Evolutionary conservation across 1,140 invertebrate genomes (phyloP).

Genomic region (Drosophila santomea): DNA sequence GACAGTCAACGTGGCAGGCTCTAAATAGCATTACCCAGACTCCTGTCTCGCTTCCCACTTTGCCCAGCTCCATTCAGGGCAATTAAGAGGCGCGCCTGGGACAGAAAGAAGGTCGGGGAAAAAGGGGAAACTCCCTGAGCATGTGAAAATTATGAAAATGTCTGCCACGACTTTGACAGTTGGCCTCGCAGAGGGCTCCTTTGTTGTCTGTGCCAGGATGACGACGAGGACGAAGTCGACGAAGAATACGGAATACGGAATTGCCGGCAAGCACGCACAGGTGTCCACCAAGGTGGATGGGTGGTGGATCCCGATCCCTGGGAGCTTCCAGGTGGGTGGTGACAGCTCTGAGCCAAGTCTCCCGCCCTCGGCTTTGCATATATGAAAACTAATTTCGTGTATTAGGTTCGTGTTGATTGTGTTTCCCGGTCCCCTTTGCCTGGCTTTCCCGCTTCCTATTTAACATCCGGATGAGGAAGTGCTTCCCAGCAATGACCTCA

Average conservation of each 20-base stretch:
- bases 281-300: slow-evolving; percentile 10
- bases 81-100: slow-evolving; percentile 64
- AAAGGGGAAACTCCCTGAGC: slow-evolving; percentile 25
- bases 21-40: slow-evolving; percentile 48
- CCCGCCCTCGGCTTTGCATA: slow-evolving; percentile 43
- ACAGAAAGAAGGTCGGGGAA: neutral
- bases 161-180: slow-evolving; percentile 64
- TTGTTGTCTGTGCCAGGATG: slow-evolving; percentile 66
- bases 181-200: slow-evolving; percentile 53
- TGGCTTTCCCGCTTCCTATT: neutral
- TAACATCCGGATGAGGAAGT: slow-evolving; percentile 33
- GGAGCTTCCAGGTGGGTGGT: slow-evolving; percentile 16
- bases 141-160: slow-evolving; percentile 82
- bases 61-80: slow-evolving; percentile 28
- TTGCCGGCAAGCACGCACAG: slow-evolving; percentile 67
- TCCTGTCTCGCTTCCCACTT: slow-evolving; percentile 5
- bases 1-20: slow-evolving; percentile 46
- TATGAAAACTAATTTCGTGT: slow-evolving; percentile 62
- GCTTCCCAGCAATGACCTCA: slow-evolving; percentile 64
- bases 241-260: slow-evolving; percentile 21
- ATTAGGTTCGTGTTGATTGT: slow-evolving; percentile 58
- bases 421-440: slow-evolving; percentile 6
- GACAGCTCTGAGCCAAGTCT: slow-evolving; percentile 38
- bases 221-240: slow-evolving; percentile 5
- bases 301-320: slow-evolving; percentile 7